These are phyloP conservation scores for Druon quercuslanigerum DNA, from an alignment of 1,140 invertebrate genomes.

Conservation along the genomic window DNA sequence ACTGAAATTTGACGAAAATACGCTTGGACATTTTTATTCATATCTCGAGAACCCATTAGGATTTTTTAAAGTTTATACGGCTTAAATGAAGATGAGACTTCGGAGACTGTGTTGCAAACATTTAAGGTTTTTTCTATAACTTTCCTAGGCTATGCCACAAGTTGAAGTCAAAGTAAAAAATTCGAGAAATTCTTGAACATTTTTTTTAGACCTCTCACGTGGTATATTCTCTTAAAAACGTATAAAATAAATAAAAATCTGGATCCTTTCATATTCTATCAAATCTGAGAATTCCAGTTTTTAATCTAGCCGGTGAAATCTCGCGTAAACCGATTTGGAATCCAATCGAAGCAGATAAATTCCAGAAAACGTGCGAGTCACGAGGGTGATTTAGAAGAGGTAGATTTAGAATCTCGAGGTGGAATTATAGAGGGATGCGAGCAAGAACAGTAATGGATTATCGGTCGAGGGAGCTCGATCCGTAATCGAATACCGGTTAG, in stretches of 20 bases:
- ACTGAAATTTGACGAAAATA: too few species aligned
- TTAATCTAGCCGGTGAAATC: constrained; percentile 42
- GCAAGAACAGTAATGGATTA: constrained; percentile 71
- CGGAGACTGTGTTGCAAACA: too few species aligned
- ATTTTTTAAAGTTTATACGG: too few species aligned
- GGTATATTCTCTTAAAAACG: too few species aligned
- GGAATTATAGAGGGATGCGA: constrained; percentile 35
- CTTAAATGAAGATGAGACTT: too few species aligned
- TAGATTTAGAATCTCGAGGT: constrained; percentile 46
- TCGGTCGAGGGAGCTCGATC: constrained; percentile 58
- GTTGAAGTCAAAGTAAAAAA: too few species aligned
- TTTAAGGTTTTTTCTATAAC: too few species aligned
- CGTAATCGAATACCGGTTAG: constrained; percentile 70
- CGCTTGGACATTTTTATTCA: too few species aligned
- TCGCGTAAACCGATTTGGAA: constrained; percentile 62
- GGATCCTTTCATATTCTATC: not conserved
- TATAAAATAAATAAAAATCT: not conserved
- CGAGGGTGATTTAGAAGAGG: constrained; percentile 45
- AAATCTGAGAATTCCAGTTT: constrained; percentile 38
- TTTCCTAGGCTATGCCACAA: too few species aligned
- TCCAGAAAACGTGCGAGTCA: constrained; percentile 66
- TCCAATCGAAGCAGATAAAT: constrained; percentile 68
- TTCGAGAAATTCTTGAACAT: too few species aligned
- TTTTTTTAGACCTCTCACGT: too few species aligned
- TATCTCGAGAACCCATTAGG: too few species aligned